These are phyloP conservation scores for Holothuria leucospilota DNA, from an alignment of 53 echinoderm and acorn worm genomes.

Conservation along the genomic window DNA sequence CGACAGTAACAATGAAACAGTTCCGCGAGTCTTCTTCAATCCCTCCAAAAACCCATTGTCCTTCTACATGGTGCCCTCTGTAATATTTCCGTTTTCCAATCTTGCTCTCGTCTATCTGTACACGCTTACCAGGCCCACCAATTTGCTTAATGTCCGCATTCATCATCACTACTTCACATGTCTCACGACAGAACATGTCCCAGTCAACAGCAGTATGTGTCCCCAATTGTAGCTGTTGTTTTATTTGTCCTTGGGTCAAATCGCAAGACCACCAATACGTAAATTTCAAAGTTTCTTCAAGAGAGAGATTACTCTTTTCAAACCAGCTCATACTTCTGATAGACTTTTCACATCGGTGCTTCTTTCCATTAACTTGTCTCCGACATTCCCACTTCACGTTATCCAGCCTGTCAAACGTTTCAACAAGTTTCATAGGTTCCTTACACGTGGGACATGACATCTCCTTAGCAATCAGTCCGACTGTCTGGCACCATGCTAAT, in stretches of 20 bases:
- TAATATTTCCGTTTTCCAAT: too few relatives aligned
- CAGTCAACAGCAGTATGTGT: conserved; percentile 56
- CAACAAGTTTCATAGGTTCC: not conserved
- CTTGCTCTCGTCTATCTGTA: too few relatives aligned
- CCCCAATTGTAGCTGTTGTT: conserved; percentile 22
- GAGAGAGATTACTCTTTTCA: conserved; percentile 44
- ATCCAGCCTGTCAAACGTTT: conserved; percentile 21
- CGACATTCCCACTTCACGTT: conserved; percentile 44
- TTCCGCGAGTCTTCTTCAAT: conserved; percentile 38
- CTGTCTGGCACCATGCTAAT: not conserved
- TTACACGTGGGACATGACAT: conserved; percentile 9
- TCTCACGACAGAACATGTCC: too few relatives aligned
- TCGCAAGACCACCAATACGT: conserved; percentile 64
- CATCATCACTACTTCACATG: too few relatives aligned
- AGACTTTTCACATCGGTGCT: conserved; percentile 19
- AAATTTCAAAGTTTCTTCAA: conserved; percentile 50
- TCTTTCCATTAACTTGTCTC: not conserved
- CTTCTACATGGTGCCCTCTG: conserved; percentile 27
- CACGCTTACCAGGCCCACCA: too few relatives aligned
- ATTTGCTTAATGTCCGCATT: too few relatives aligned
- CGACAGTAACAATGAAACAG: too few relatives aligned
- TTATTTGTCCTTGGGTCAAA: conserved; percentile 38
- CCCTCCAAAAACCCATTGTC: conserved; percentile 57
- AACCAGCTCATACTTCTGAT: conserved; percentile 49
- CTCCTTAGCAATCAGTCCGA: conserved; percentile 2